Conservation (phyloP, 2,888 invertebrate genomes). For the Acrobasis consociella region DNA sequence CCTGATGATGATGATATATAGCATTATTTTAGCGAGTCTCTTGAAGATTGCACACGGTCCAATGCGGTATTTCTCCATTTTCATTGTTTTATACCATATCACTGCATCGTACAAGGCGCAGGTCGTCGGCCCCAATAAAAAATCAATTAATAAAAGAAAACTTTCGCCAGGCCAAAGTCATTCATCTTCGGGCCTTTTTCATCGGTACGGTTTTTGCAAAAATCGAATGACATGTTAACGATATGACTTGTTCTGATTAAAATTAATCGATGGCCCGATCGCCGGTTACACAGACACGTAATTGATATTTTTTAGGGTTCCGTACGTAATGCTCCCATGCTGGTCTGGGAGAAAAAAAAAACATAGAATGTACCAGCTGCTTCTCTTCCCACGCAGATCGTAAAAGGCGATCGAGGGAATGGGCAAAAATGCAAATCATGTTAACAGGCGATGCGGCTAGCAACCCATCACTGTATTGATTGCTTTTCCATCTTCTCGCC, state of each 20-base stretch:
- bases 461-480: too few species aligned
- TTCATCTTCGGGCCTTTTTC: constrained; percentile 42
- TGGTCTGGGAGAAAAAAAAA: too few species aligned
- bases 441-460: too few species aligned
- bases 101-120: constrained; percentile 7
- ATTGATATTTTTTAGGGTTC: constrained; percentile 27
- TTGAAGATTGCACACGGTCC: neutral
- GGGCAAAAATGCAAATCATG: too few species aligned
- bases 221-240: constrained; percentile 44
- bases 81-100: constrained; percentile 3
- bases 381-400: too few species aligned
- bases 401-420: too few species aligned
- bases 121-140: constrained; percentile 25
- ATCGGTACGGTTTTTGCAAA: constrained; percentile 37
- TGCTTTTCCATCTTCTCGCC: too few species aligned
- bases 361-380: too few species aligned
- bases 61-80: neutral
- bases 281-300: constrained; percentile 21
- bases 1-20: too few species aligned
- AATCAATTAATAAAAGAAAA: constrained; percentile 48
- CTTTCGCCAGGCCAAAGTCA: constrained; percentile 39
- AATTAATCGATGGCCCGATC: constrained; percentile 37
- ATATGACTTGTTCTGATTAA: constrained; percentile 42
- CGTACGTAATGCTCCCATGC: neutral
- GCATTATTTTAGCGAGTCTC: too few species aligned